Conservation (phyloP, 2,888 invertebrate species). For the Romanomermis culicivorax region DNA sequence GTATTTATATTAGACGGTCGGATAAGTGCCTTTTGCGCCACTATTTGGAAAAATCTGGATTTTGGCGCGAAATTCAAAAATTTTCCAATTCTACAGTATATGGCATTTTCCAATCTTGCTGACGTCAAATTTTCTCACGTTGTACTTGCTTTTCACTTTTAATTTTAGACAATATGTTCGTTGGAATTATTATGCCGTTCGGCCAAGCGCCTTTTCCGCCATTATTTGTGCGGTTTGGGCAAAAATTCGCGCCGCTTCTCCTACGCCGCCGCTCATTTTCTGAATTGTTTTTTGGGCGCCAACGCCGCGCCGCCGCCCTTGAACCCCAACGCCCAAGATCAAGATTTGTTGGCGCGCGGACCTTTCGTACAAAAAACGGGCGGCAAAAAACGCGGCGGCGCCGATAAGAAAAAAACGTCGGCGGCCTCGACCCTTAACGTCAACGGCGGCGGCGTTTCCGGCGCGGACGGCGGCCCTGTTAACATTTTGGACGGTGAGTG, state of each 20-base stretch:
- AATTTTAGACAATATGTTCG: slow-evolving; percentile 58
- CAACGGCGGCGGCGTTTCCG: background rate
- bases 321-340: slow-evolving; percentile 42
- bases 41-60: too few species aligned
- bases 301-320: slow-evolving; percentile 47
- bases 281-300: slow-evolving; percentile 76
- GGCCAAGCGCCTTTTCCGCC: slow-evolving; percentile 77
- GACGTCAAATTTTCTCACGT: background rate
- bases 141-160: background rate
- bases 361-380: slow-evolving; percentile 12
- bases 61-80: too few species aligned
- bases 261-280: slow-evolving; percentile 67
- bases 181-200: slow-evolving; percentile 70
- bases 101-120: too few species aligned
- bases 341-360: slow-evolving; percentile 33
- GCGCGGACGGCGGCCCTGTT: too few species aligned
- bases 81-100: too few species aligned
- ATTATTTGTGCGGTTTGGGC: slow-evolving; percentile 71
- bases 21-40: too few species aligned
- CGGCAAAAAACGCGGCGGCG: too few species aligned
- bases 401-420: background rate
- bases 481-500: too few species aligned
- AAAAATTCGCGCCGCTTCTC: too few species aligned
- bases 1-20: too few species aligned
- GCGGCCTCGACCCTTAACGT: slow-evolving; percentile 3